phyloP scores from a whole-genome alignment of 2,797 vertebrate genomes.

The Falco columbarius region DNA sequence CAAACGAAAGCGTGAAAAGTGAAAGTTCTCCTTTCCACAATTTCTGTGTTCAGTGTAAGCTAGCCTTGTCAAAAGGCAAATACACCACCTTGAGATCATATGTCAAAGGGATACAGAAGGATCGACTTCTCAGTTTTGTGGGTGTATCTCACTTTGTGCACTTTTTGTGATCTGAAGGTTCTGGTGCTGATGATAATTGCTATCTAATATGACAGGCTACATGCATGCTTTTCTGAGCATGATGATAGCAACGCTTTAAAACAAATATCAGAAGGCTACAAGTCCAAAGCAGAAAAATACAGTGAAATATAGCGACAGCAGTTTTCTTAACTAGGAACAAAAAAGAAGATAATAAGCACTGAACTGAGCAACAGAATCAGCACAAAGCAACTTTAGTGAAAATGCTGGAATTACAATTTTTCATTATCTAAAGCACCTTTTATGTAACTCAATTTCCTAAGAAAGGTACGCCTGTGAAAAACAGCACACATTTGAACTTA shows the following conservation, averaged over 20 bases:
- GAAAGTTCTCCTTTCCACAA: background rate
- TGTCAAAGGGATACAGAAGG: background rate
- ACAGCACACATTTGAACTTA: background rate
- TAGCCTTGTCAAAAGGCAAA: background rate
- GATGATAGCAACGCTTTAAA: background rate
- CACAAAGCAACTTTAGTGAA: background rate
- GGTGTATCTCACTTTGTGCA: background rate
- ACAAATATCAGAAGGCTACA: background rate
- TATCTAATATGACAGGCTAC: slow-evolving; percentile 24
- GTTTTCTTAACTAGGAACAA: background rate
- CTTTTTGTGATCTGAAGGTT: background rate
- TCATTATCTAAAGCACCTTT: background rate
- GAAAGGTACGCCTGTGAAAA: background rate
- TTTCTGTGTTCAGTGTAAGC: background rate
- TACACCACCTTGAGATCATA: background rate
- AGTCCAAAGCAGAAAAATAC: background rate
- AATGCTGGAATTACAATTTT: background rate
- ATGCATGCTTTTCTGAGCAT: accelerated
- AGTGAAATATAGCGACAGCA: background rate
- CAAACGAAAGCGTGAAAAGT: background rate
- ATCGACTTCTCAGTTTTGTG: background rate
- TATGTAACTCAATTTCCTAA: background rate
- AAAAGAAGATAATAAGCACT: background rate
- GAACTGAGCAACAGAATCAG: background rate
- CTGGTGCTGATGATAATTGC: slow-evolving; percentile 30